Base-by-base conservation (phyloP, 2,113 vertebrate genomes). In the Potamarius usumacintae region DNA sequence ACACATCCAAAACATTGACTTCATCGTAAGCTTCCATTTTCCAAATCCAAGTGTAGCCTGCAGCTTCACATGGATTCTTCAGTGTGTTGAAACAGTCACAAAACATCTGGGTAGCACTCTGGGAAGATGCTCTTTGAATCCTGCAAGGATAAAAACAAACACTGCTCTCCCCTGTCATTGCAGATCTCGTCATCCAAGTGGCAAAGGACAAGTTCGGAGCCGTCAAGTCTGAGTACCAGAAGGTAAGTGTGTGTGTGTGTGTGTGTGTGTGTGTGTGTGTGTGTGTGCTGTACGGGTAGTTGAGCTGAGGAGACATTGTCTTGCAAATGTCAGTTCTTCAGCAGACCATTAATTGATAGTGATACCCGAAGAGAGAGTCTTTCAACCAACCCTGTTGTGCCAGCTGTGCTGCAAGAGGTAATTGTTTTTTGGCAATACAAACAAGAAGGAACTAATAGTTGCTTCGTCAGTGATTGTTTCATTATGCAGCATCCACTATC, bases 151-250 rank as follows among this genome's bases (percentile, higher is more conserved):
- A 63, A 78, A 80, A 71, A 72, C 83, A 79, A 63, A 52, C 42
- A 34, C 88, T 93, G 18, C 93, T 93, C 92, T 89, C 91, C 92
- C 27, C 81, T 90, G 90, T 87, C 85, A 8, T 90, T 95, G 89
- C 96, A 99, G 98, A 97, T 93, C 95, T 97, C 87, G 65, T 98
- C 87, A 95, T 94, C 93, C 96, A 94, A 93, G 34, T 98, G 93
- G 92, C 96, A 60, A 96, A 96, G 89, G 96, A 96, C 91, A 95
- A 95, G 89, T 96, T 96, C 91, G 96, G 95, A 91, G 92, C 92
- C 89, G 88, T 95, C 87, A 92, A 96, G 82, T 93, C 90, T 0
- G 95, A 99, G 91, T 84, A 84, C 82, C 82, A 84, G 82, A 84
- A 67, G 62, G 98, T 99, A 97, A 97, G 85, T 79, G 60, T 17